These are phyloP conservation scores for Sorex araneus DNA, from an alignment of 2,113 vertebrate genomes.

Conservation along the genomic window DNA sequence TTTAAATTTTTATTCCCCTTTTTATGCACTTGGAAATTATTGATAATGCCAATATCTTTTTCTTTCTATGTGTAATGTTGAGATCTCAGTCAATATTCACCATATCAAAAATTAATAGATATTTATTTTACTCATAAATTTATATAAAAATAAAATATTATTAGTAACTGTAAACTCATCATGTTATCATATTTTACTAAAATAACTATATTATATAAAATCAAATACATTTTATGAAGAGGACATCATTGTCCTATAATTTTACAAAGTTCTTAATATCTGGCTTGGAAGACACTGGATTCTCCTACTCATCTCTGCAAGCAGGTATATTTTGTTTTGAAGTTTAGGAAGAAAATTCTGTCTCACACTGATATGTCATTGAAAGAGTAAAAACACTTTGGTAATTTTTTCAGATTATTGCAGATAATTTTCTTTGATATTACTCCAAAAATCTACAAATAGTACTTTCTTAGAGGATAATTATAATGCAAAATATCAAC, in stretches of 20 bases:
- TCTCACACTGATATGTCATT: not conserved
- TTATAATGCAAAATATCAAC: slow-evolving; percentile 7
- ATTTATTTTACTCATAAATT: not conserved
- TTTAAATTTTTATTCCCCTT: not conserved
- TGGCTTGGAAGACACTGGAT: slow-evolving; percentile 24
- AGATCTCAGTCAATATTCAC: not conserved
- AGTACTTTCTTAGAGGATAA: slow-evolving; percentile 30
- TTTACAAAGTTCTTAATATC: slow-evolving; percentile 43
- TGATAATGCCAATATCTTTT: not conserved
- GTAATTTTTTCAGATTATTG: slow-evolving; percentile 48
- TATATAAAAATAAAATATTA: slow-evolving; percentile 26
- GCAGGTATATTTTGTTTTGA: not conserved
- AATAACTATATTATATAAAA: slow-evolving; percentile 50
- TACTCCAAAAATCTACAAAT: slow-evolving; percentile 40
- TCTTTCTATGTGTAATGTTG: not conserved
- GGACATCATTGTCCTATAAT: not conserved
- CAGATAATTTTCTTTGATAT: slow-evolving; percentile 31
- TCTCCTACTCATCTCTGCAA: slow-evolving; percentile 38
- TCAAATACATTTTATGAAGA: slow-evolving; percentile 49
- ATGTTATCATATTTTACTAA: slow-evolving; percentile 29
- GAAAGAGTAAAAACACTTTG: slow-evolving; percentile 30
- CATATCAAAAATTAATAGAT: slow-evolving; percentile 23
- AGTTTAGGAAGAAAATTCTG: slow-evolving; percentile 25
- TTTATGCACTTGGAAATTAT: slow-evolving; percentile 31
- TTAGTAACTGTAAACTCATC: slow-evolving; percentile 28